Percentiles rank a stretch among this genome's conserved stretches.
phyloP scores from a whole-genome alignment of 2,888 invertebrate genomes.

The Drosophila pseudotakahashii region DNA sequence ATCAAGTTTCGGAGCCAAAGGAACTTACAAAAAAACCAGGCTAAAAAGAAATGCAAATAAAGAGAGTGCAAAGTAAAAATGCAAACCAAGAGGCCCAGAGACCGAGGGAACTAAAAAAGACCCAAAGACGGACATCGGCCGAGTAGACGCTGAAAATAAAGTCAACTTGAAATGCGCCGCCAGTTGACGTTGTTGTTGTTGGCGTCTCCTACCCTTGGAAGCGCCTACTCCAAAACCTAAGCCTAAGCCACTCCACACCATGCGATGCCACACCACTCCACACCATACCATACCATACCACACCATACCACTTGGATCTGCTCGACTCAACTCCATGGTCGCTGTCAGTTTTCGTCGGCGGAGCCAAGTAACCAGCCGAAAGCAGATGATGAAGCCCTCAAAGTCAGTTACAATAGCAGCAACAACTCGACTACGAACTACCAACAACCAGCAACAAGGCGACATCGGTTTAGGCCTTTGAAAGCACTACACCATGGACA shows the following conservation, averaged over 20 bases:
- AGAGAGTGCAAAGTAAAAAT: constrained; percentile 42
- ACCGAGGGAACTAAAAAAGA: constrained; percentile 32
- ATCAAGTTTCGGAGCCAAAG: constrained; percentile 82
- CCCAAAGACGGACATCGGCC: constrained; percentile 37
- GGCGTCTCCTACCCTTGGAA: constrained; percentile 71
- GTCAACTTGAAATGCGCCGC: constrained; percentile 79
- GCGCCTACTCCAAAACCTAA: constrained; percentile 75
- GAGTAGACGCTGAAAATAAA: constrained; percentile 69
- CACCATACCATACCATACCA: constrained; percentile 1
- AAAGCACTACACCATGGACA: constrained; percentile 63
- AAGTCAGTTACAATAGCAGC: constrained; percentile 74
- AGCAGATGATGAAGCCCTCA: constrained; percentile 83
- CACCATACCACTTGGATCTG: constrained; percentile 19
- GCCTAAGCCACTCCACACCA: constrained; percentile 73
- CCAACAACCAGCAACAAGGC: constrained; percentile 52
- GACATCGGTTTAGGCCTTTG: constrained; percentile 82
- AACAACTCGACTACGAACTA: constrained; percentile 24
- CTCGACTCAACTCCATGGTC: constrained; percentile 58
- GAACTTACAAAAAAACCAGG: constrained; percentile 30
- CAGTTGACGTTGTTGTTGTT: constrained; percentile 49
- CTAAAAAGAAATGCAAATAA: constrained; percentile 49
- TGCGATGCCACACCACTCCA: not conserved
- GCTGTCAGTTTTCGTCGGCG: constrained; percentile 73
- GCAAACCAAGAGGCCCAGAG: constrained; percentile 38
- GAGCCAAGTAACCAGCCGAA: constrained; percentile 69